Conservation (phyloP, 2,888 invertebrate genomes). For the Acronicta alni region DNA sequence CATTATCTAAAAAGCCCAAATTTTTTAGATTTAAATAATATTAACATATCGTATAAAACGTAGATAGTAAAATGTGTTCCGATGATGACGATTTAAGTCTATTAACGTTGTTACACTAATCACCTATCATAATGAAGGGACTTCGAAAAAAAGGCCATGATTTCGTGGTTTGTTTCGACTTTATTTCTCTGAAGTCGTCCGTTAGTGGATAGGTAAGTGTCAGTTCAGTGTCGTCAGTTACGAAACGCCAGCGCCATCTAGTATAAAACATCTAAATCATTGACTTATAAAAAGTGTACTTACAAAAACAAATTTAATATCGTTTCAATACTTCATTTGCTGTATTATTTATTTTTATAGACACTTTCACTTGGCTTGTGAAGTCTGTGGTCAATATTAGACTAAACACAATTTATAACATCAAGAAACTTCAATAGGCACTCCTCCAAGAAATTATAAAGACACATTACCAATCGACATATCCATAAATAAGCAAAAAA, state of each 20-base stretch:
- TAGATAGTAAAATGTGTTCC: too few species aligned
- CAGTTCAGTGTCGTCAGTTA: neutral
- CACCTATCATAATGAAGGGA: too few species aligned
- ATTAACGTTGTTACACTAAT: too few species aligned
- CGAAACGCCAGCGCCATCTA: neutral
- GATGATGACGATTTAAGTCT: too few species aligned
- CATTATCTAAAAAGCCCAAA: too few species aligned
- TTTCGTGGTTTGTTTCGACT: too few species aligned
- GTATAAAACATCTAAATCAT: neutral
- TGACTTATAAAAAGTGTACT: too few species aligned
- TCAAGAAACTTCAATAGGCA: neutral
- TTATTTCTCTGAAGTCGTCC: too few species aligned
- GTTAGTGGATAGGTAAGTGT: too few species aligned
- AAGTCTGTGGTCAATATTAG: neutral
- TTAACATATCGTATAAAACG: too few species aligned
- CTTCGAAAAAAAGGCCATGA: too few species aligned
- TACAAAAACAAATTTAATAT: neutral
- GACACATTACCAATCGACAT: neutral
- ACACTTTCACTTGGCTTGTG: neutral
- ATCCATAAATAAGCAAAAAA: conserved; percentile 11
- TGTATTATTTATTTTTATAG: neutral
- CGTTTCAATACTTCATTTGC: neutral
- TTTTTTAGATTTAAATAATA: too few species aligned
- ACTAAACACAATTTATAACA: neutral
- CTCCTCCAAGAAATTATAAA: neutral